phyloP scores from a whole-genome alignment of 1,140 invertebrate species.

The Marisa cornuarietis region DNA sequence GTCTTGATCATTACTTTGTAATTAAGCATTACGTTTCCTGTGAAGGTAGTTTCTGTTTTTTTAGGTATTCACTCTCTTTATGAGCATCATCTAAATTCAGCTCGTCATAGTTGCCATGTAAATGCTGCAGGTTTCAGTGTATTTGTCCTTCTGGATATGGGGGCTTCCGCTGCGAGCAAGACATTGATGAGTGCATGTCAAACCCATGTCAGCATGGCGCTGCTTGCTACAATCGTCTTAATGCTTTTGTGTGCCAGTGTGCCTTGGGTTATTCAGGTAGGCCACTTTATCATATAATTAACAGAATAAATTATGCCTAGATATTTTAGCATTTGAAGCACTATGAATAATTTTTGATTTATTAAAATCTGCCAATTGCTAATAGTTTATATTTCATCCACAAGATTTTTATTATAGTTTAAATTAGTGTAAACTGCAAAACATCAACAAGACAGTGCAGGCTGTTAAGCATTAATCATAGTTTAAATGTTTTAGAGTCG shows the following conservation, averaged over 20 bases:
- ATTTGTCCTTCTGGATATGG: slow-evolving; percentile 79
- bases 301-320: neutral
- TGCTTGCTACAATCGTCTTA: slow-evolving; percentile 54
- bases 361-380: neutral
- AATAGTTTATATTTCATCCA: neutral
- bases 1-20: too few species aligned
- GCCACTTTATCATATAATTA: neutral
- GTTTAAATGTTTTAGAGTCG: too few species aligned
- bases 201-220: slow-evolving; percentile 62
- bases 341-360: neutral
- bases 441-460: too few species aligned
- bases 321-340: neutral
- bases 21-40: too few species aligned
- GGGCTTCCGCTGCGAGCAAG: slow-evolving; percentile 81
- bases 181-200: slow-evolving; percentile 68
- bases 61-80: too few species aligned
- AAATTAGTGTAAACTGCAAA: neutral
- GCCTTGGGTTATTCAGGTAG: slow-evolving; percentile 72
- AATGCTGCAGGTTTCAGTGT: slow-evolving; percentile 41
- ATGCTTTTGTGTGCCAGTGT: slow-evolving; percentile 70
- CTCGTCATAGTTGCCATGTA: too few species aligned
- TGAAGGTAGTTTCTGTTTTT: too few species aligned
- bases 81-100: too few species aligned
- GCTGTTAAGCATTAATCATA: too few species aligned
- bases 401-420: neutral